Base-by-base conservation (phyloP, 2,888 invertebrate genomes). In the Urechis unicinctus region DNA sequence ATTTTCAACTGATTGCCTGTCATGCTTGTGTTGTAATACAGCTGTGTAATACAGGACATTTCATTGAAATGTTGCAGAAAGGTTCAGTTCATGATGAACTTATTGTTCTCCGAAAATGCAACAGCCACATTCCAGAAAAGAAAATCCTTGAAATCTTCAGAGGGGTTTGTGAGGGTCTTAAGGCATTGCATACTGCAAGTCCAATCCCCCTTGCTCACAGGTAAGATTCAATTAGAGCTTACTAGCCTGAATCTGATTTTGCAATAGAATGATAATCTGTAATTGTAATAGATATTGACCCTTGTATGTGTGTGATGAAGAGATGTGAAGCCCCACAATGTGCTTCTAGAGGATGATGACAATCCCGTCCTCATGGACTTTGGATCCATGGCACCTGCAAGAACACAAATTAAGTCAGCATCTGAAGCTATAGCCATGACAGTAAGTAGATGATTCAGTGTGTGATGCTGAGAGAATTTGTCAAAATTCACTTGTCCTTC, bases 241-340 rank as follows among this genome's bases (percentile, higher is more conserved):
- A n/a, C n/a, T n/a, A n/a, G n/a, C n/a, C n/a, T n/a, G n/a, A n/a
- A n/a, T 49, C 6, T 25, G 6, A 9, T 22, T 54, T 9, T 52
- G 17, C 3, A 31, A 28, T 42, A 30, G 22, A 48, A 49, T 36
- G 13, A 48, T 22, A 22, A 26, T 50, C 22, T 25, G 13, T 51
- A 13, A 5, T 51, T 6, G 48, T 24, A 17, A 24, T 24, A 48
- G 5, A 5, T 21, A 48, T n/a, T n/a, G n/a, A n/a, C n/a, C n/a
- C n/a, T n/a, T n/a, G n/a, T 36, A 36, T 13, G 41, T 36, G 41
- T 13, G 41, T n/a, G 9, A 9, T n/a, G 9, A 36, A 83, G 91
- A 68, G 91, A 92, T 78, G 75, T 92, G 42, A 92, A 92, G 79
- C 88, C 91, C 52, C 88, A 86, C 21, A 92, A 92, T 78, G 83